Evolutionary conservation across 2,113 vertebrate species (phyloP), one percentile per base, ranked within the genome.

Genomic region (Zosterops borbonicus): DNA sequence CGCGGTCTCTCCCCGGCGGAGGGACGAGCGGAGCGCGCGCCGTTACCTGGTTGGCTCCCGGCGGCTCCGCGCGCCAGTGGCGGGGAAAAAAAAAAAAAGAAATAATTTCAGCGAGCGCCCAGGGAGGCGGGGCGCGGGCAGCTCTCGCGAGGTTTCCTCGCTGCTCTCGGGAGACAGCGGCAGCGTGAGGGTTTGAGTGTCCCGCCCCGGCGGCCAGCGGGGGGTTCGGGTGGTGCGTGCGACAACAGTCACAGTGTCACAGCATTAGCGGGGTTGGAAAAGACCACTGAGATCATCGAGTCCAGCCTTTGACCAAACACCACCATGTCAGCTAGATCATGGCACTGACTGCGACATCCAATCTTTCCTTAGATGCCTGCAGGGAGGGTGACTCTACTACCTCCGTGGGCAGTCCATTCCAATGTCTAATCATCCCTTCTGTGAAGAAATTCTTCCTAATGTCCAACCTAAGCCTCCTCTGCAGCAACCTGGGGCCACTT

Each of bases 231-330:
- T 3, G 44, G 11, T 0, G 0, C 37, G 1, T 1, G 4, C 17
- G 62, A 0, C 0, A 0, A 0, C 2, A 5, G 31, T 2, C 16
- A 1, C 7, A 1, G 22, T 1, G 0, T n/a, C 5, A 0, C 4
- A 3, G 69, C 3, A 0, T 17, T 6, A 1, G 15, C 9, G 17
- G 7, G 11, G 15, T 3, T 53, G 53, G 69, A 25, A 41, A 22
- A 7, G 20, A 18, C 1, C 9, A 2, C 17, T 31, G 24, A 11
- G 16, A 3, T 22, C 14, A 5, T 22, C 20, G 24, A 41, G 46
- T 25, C 16, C n/a, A 7, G 25, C 53, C 47, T 35, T 12, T 42
- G n/a, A 15, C 3, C 21, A 1, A 35, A 8, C n/a, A 31, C 16
- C 29, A 5, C 47, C 14, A 0, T 27, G 9, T 27, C 29, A 41